These are phyloP conservation scores for Chelon auratus DNA, from an alignment of 2,797 vertebrate genomes.

Conservation along the genomic window DNA sequence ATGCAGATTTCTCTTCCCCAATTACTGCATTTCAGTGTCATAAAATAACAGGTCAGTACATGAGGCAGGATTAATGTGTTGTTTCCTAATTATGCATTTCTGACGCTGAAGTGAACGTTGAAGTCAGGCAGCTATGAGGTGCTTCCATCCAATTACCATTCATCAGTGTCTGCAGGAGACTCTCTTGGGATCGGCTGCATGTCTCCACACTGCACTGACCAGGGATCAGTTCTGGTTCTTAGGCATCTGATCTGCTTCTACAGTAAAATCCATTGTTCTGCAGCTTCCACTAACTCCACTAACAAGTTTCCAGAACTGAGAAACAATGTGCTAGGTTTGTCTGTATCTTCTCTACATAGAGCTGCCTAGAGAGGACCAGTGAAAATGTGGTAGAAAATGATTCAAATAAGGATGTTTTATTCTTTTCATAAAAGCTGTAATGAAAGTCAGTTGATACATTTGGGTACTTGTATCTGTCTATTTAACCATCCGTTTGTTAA, in stretches of 20 bases:
- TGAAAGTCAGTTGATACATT: neutral
- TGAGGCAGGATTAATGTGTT: constrained; percentile 68
- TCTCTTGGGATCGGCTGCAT: constrained; percentile 65
- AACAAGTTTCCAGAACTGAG: neutral
- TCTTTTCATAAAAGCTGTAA: neutral
- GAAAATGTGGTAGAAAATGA: neutral
- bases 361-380: no score
- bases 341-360: constrained; percentile 13
- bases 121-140: constrained; percentile 60
- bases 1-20: constrained; percentile 64
- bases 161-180: constrained; percentile 72
- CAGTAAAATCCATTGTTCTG: constrained; percentile 44
- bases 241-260: constrained; percentile 42
- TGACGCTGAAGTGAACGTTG: constrained; percentile 56
- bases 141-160: constrained; percentile 80
- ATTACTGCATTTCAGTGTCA: constrained; percentile 73
- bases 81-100: constrained; percentile 73
- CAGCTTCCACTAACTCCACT: neutral
- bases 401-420: neutral
- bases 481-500: neutral
- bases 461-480: neutral
- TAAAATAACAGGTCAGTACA: constrained; percentile 60
- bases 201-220: constrained; percentile 62
- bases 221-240: constrained; percentile 53
- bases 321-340: constrained; percentile 11